These are phyloP conservation scores for Patiria pectinifera DNA, from an alignment of 53 echinoderm and acorn worm species.

Conservation along the genomic window DNA sequence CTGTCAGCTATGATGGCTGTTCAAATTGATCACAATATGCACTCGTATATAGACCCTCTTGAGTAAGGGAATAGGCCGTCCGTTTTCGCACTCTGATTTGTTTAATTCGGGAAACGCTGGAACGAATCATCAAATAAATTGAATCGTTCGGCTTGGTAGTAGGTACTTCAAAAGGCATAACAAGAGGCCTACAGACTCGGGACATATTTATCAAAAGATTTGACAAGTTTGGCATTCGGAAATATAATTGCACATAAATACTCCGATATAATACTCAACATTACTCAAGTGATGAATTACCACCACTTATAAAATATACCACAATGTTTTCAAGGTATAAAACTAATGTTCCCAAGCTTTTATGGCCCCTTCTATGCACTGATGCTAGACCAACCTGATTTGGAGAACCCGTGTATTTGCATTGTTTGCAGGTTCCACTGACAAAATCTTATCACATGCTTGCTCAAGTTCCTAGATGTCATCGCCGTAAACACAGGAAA, in stretches of 20 bases:
- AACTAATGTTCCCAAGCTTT: too few species aligned
- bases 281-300: too few species aligned
- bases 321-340: too few species aligned
- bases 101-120: background rate
- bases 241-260: background rate
- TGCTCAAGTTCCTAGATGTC: background rate
- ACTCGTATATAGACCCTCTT: background rate
- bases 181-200: background rate
- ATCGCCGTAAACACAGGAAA: background rate
- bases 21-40: slow-evolving; percentile 46
- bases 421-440: too few species aligned
- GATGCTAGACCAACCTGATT: too few species aligned
- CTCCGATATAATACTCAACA: background rate
- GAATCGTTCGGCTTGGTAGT: background rate
- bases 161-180: background rate
- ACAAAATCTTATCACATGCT: too few species aligned
- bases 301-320: too few species aligned
- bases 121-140: background rate
- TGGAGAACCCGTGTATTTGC: too few species aligned
- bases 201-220: background rate
- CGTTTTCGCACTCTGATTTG: slow-evolving; percentile 7
- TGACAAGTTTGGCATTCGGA: background rate
- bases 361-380: too few species aligned
- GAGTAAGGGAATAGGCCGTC: background rate
- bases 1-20: slow-evolving; percentile 30